phyloP scores from a whole-genome alignment of 2,113 vertebrate genomes.

The Xiphias gladius region DNA sequence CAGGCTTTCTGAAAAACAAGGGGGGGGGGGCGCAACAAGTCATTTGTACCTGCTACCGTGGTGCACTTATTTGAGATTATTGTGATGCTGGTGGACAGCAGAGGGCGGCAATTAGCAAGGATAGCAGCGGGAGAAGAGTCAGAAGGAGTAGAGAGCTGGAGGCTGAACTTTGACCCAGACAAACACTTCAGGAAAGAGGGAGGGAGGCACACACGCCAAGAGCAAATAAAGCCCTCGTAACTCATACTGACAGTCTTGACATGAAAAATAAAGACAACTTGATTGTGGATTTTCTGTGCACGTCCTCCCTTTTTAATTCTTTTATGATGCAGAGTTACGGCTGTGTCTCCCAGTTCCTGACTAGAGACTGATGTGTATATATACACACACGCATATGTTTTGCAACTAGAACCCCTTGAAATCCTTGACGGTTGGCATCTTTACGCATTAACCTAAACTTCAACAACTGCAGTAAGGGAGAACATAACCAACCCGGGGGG shows the following conservation, averaged over 20 bases:
- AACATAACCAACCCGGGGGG: too few relatives aligned
- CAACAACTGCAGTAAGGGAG: too few relatives aligned
- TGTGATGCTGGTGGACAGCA: constrained; percentile 45
- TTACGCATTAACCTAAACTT: too few relatives aligned
- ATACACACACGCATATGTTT: too few relatives aligned
- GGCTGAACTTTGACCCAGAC: constrained; percentile 36
- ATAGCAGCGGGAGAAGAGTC: not conserved
- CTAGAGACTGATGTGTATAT: too few relatives aligned
- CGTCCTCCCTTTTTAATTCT: not conserved
- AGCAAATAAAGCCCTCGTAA: not conserved
- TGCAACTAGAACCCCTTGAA: too few relatives aligned
- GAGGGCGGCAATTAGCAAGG: constrained; percentile 69
- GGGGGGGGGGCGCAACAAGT: not conserved
- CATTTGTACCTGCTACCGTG: not conserved
- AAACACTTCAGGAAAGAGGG: not conserved
- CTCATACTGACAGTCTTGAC: not conserved
- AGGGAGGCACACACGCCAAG: not conserved
- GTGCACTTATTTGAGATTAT: fast-evolving
- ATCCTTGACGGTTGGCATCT: not conserved
- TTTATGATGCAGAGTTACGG: too few relatives aligned
- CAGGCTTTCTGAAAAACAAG: not conserved
- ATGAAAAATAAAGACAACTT: not conserved
- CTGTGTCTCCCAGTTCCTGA: not conserved
- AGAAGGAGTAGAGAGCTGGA: constrained; percentile 14
- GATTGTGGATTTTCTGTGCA: not conserved